phyloP scores from a whole-genome alignment of 2,113 vertebrate species.

The Gambusia affinis region DNA sequence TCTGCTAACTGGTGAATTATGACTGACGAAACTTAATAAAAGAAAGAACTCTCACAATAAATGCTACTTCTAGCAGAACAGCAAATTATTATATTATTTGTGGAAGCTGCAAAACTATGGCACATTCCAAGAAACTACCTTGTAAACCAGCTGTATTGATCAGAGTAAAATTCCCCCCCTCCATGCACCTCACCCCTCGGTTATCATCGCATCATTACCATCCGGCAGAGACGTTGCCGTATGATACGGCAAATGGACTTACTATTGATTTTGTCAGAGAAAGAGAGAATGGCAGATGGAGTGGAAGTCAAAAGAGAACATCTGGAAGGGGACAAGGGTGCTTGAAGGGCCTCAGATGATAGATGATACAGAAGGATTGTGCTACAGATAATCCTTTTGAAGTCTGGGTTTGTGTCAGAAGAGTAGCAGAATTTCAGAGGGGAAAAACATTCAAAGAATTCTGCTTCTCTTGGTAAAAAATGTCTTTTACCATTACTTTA shows the following conservation, averaged over 20 bases:
- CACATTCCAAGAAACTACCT: conserved; percentile 42
- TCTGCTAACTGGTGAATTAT: conserved; percentile 38
- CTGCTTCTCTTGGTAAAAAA: neutral
- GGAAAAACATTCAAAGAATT: conserved; percentile 18
- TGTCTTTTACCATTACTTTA: conserved; percentile 3
- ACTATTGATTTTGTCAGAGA: conserved; percentile 78
- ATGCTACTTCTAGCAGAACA: neutral
- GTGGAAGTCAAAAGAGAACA: conserved; percentile 65
- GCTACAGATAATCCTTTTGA: conserved; percentile 26
- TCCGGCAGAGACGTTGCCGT: conserved; percentile 74
- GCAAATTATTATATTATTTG: neutral
- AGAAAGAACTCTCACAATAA: conserved; percentile 1
- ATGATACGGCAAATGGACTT: conserved; percentile 82
- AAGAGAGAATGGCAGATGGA: conserved; percentile 72
- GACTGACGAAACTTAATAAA: conserved; percentile 9
- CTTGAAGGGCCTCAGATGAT: conserved; percentile 54
- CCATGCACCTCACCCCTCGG: conserved; percentile 68
- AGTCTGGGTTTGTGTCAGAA: conserved; percentile 17
- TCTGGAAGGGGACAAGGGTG: conserved; percentile 67
- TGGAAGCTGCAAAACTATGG: neutral
- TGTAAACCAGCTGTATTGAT: conserved; percentile 76
- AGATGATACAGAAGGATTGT: conserved; percentile 55
- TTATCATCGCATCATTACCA: conserved; percentile 83
- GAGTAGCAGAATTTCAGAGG: neutral
- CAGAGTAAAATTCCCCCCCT: conserved; percentile 72